Conservation (phyloP, 2,888 invertebrate species). For the Hemicrepidius hirtus region DNA sequence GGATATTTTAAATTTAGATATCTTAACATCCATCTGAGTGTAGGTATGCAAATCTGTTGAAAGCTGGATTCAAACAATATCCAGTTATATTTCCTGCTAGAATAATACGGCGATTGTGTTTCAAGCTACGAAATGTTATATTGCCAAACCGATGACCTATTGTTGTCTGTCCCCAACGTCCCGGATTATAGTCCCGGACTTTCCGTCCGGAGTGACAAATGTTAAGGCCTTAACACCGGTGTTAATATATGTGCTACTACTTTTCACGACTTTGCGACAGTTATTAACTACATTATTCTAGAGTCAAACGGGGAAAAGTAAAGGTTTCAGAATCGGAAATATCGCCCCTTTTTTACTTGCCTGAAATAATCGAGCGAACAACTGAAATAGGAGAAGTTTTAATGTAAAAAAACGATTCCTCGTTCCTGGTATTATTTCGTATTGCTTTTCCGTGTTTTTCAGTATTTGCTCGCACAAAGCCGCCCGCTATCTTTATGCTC, state of each 20-base stretch:
- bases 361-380: constrained; percentile 6
- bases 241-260: constrained; percentile 40
- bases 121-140: constrained; percentile 18
- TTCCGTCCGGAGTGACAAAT: constrained; percentile 43
- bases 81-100: constrained; percentile 19
- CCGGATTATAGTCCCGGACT: constrained; percentile 43
- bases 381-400: constrained; percentile 29
- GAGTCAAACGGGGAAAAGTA: constrained; percentile 1
- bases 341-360: not conserved
- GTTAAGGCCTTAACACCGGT: constrained; percentile 31
- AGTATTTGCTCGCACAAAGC: constrained; percentile 27
- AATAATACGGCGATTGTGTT: constrained; percentile 32
- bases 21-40: not conserved
- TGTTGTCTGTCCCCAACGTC: constrained; percentile 38
- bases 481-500: constrained; percentile 40
- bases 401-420: constrained; percentile 35
- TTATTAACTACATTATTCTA: constrained; percentile 16
- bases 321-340: not conserved
- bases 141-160: constrained; percentile 42
- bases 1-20: not conserved
- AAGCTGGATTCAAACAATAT: not conserved
- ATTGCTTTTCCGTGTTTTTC: constrained; percentile 38
- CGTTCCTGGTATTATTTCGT: constrained; percentile 36
- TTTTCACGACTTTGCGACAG: constrained; percentile 26
- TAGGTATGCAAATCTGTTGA: constrained; percentile 17